A percentile compares a stretch with the other conserved stretches of the same genome.
Conservation (phyloP, 2,888 invertebrate genomes). For the Leucozona laternaria region DNA sequence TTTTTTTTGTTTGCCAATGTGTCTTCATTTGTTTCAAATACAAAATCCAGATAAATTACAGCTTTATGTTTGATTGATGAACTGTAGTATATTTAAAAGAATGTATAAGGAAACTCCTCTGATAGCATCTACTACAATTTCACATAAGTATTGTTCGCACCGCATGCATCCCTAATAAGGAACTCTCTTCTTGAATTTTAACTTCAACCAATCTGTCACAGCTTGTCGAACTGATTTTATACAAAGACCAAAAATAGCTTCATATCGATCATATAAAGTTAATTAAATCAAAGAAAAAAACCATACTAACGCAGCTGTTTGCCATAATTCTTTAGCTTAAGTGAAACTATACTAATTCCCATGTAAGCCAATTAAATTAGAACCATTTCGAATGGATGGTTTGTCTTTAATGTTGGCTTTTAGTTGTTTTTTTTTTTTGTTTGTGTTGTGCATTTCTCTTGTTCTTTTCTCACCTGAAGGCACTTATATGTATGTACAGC, state of each 20-base stretch:
- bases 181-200: slow-evolving; percentile 12
- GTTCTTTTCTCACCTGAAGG: slow-evolving; percentile 19
- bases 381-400: neutral
- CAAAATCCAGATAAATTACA: no score
- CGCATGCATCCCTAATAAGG: slow-evolving; percentile 25
- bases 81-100: neutral
- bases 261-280: neutral
- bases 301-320: neutral
- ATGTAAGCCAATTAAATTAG: slow-evolving; percentile 55
- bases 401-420: neutral
- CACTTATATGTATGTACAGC: neutral
- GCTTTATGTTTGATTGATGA: neutral
- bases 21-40: no score
- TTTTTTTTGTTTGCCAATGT: no score
- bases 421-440: neutral
- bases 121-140: no score
- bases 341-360: slow-evolving; percentile 52
- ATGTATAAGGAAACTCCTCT: neutral
- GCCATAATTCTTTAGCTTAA: slow-evolving; percentile 31
- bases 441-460: no score
- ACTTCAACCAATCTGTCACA: slow-evolving; percentile 28
- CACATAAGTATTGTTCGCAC: neutral
- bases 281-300: slow-evolving; percentile 34
- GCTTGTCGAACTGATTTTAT: slow-evolving; percentile 10
- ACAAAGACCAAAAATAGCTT: slow-evolving; percentile 4